Evolutionary conservation across 2,113 vertebrate species (phyloP).

Genomic region (Pseudopodoces humilis): DNA sequence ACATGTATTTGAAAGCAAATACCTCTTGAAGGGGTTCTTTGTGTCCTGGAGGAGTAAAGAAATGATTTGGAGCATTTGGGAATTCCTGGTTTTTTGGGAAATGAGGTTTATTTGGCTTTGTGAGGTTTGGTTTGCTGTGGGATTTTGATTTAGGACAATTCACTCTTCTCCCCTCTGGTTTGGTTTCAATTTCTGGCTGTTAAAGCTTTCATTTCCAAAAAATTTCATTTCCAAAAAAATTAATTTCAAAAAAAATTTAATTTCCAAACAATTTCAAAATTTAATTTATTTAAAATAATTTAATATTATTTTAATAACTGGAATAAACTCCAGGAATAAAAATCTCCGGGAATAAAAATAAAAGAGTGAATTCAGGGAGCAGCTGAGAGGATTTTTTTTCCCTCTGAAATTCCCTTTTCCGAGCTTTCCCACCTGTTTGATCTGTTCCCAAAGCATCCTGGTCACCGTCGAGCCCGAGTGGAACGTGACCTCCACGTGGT

Average conservation of each 20-base stretch:
- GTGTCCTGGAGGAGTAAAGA: background rate
- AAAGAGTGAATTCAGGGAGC: background rate
- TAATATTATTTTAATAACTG: too few relatives aligned
- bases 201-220: too few relatives aligned
- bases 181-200: background rate
- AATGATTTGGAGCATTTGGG: background rate
- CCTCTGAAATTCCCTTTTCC: background rate
- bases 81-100: background rate
- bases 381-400: background rate
- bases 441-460: slow-evolving; percentile 95
- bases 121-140: background rate
- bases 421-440: slow-evolving; percentile 86
- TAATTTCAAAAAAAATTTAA: too few relatives aligned
- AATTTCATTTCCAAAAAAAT: too few relatives aligned
- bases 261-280: too few relatives aligned
- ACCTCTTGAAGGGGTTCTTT: background rate
- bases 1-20: background rate
- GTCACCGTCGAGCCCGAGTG: slow-evolving; percentile 95
- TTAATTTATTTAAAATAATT: too few relatives aligned
- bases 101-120: background rate
- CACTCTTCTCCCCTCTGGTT: background rate
- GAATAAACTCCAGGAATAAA: background rate
- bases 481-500: slow-evolving; percentile 97
- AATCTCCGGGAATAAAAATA: too few relatives aligned
- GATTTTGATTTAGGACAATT: background rate